Evolutionary conservation across 2,113 vertebrate species (phyloP).

Genomic region (Anguilla japonica): DNA sequence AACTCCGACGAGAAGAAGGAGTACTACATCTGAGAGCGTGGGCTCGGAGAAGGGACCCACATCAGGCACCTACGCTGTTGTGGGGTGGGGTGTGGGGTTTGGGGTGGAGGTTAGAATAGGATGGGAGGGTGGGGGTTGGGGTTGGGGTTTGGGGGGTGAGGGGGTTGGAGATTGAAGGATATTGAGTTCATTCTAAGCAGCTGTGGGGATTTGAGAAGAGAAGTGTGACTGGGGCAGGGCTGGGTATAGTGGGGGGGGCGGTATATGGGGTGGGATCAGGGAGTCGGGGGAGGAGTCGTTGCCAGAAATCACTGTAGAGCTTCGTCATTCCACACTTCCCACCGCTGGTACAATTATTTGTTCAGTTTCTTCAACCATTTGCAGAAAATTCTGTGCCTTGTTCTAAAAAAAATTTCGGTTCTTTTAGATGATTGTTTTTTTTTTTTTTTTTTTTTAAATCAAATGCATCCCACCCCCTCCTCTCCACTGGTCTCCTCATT

Average conservation of each 20-base stretch:
- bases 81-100: not conserved
- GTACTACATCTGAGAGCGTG: conserved; percentile 96
- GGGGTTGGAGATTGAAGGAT: conserved; percentile 39
- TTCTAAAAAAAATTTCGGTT: conserved; percentile 74
- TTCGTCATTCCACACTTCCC: conserved; percentile 90
- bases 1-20: conserved; percentile 98
- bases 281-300: conserved; percentile 60
- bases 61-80: conserved; percentile 51
- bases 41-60: conserved; percentile 75
- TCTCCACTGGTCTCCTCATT: conserved; percentile 39
- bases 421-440: conserved; percentile 44
- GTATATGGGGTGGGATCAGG: conserved; percentile 64
- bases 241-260: conserved; percentile 61
- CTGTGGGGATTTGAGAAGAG: conserved; percentile 22
- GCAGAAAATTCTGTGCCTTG: conserved; percentile 99
- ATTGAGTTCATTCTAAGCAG: conserved; percentile 31
- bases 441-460: conserved; percentile 51
- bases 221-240: conserved; percentile 56
- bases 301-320: conserved; percentile 83
- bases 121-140: not conserved
- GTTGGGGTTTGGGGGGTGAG: conserved; percentile 22
- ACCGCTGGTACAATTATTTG: conserved; percentile 77
- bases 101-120: conserved; percentile 22
- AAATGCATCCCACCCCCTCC: conserved; percentile 27
- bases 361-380: conserved; percentile 82